These are phyloP conservation scores for Pandemis cinnamomeana DNA, from an alignment of 2,888 invertebrate species.

Conservation along the genomic window DNA sequence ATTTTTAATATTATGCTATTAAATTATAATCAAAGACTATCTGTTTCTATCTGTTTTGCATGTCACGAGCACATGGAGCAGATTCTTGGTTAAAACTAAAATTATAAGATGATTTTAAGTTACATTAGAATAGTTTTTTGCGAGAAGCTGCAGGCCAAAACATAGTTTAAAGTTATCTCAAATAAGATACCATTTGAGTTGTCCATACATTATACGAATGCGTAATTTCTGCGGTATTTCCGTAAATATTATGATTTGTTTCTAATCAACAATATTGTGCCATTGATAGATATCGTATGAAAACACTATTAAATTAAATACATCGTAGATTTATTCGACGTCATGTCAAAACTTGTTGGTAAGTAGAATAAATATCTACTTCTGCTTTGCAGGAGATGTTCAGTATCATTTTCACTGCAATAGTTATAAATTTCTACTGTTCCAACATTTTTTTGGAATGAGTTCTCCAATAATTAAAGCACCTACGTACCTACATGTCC, in stretches of 20 bases:
- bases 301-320: background rate
- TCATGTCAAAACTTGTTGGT: conserved; percentile 2
- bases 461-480: background rate
- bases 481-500: background rate
- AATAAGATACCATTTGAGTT: background rate
- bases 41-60: background rate
- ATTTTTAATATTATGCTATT: background rate
- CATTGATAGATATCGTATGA: background rate
- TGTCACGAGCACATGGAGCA: too few relatives aligned
- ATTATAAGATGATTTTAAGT: background rate
- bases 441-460: background rate
- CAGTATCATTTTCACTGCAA: too few relatives aligned
- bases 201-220: background rate
- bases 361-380: too few relatives aligned
- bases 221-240: background rate
- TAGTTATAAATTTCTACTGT: background rate
- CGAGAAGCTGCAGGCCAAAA: background rate
- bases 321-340: background rate
- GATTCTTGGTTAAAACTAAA: background rate
- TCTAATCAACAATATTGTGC: background rate
- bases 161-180: background rate
- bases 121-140: background rate
- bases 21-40: background rate
- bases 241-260: conserved; percentile 4
- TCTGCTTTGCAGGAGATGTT: too few relatives aligned